Base-by-base conservation (phyloP, 2,888 invertebrate species). In the Glomeris marginata region DNA sequence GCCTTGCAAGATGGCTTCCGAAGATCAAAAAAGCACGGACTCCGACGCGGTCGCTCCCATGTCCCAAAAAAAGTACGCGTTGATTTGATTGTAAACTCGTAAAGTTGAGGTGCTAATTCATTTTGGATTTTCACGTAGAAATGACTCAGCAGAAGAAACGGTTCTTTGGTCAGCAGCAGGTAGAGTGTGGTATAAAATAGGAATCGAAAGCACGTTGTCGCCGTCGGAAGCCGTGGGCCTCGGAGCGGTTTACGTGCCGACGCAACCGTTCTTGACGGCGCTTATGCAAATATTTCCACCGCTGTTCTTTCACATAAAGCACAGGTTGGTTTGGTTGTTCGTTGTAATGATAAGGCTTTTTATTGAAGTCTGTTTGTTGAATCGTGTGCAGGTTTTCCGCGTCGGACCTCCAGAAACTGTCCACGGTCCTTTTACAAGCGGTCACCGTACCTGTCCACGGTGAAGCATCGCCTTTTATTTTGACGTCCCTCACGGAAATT, bases 251-350 rank as follows among this genome's bases (percentile, higher is more conserved):
- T 91, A 88, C 69, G 77, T 90, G 52, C 92, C 95, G 1, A 86
- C 90, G 20, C 86, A 94, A 62, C 84, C 85, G 54, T 97, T 92
- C 72, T 75, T 97, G 49, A 91, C 92, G 0, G 87, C 94, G 0
- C 73, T 95, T 15, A 83, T 95, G 57, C 92, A 94, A 69, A 91
- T 94, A 63, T 95, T 97, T 68, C 92, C 94, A 3, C 82, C 84
- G 52, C 80, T 97, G 52, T 95, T 92, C 71, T 85, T 84, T 57
- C 87, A 90, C 62, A 84, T 92, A 60, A 77, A 80, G 62, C 69
- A 75, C 52, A 79, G 78, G 78, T 83, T 57, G 66, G 10, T 33
- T 15, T 10, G 15, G 11, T 44, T 44, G 11, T 11, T 44, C 22
- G n/a, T 34, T 33, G 20, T 15, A 20, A 47, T 34, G 22, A 49